phyloP scores from a whole-genome alignment of 1,140 invertebrate species.

The Formica exsecta region DNA sequence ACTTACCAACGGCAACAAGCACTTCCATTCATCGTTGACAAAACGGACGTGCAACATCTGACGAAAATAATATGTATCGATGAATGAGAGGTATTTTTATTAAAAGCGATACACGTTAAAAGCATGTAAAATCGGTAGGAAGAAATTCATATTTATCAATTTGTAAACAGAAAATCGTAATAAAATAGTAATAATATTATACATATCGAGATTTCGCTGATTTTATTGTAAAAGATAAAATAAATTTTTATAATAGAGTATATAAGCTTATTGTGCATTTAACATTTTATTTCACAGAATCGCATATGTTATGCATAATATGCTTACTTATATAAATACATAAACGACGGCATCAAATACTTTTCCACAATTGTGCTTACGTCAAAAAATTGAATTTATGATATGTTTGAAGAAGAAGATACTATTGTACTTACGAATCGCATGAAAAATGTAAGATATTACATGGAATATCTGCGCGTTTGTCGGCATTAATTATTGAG shows the following conservation, averaged over 20 bases:
- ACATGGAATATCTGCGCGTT: not conserved
- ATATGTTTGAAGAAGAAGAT: not conserved
- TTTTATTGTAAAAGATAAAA: not conserved
- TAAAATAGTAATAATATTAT: not conserved
- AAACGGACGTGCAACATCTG: slow-evolving; percentile 1
- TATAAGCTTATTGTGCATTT: not conserved
- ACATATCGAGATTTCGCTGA: not conserved
- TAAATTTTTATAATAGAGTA: not conserved
- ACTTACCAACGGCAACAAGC: not conserved
- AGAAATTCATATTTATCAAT: not conserved
- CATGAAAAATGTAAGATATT: slow-evolving; percentile 21
- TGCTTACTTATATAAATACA: not conserved
- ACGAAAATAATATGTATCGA: not conserved
- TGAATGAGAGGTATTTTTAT: not conserved
- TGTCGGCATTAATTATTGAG: slow-evolving; percentile 41
- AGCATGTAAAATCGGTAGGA: not conserved
- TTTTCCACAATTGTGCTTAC: not conserved
- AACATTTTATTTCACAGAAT: slow-evolving; percentile 14
- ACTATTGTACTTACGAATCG: not conserved
- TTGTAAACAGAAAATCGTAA: slow-evolving; percentile 11
- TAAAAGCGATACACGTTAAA: not conserved
- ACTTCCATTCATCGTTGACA: slow-evolving; percentile 14
- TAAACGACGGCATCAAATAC: not conserved
- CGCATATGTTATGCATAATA: not conserved
- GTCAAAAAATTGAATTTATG: not conserved